phyloP scores from a whole-genome alignment of 2,888 invertebrate genomes.

The Dorcus parallelipipedus region DNA sequence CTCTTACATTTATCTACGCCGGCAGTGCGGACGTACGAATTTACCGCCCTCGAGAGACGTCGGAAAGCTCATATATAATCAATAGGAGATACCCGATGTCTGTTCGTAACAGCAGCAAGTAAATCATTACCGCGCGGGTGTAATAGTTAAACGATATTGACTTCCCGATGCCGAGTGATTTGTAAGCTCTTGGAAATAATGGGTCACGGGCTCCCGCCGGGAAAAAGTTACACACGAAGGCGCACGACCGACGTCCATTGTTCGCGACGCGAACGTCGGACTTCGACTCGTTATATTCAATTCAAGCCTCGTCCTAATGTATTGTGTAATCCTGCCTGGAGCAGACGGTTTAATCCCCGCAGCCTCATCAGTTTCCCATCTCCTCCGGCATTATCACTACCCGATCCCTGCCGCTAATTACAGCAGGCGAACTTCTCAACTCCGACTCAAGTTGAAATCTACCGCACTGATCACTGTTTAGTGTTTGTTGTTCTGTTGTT shows the following conservation, averaged over 20 bases:
- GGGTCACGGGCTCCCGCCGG: not conserved
- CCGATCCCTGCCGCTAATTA: constrained; percentile 46
- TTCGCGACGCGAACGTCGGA: no score
- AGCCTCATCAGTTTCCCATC: constrained; percentile 47
- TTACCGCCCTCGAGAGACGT: constrained; percentile 29
- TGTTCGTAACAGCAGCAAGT: constrained; percentile 39
- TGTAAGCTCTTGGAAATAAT: not conserved
- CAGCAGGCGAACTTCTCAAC: constrained; percentile 39
- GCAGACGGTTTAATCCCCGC: constrained; percentile 40
- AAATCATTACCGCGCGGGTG: constrained; percentile 41
- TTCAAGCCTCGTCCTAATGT: constrained; percentile 27
- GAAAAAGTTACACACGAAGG: not conserved
- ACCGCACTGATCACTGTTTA: constrained; percentile 40
- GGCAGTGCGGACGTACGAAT: constrained; percentile 27
- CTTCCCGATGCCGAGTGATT: constrained; percentile 15
- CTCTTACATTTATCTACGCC: constrained; percentile 10
- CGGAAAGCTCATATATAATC: constrained; percentile 32
- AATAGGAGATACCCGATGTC: constrained; percentile 40
- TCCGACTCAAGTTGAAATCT: constrained; percentile 6
- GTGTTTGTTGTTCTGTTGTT: constrained; percentile 43
- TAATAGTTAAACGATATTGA: constrained; percentile 41
- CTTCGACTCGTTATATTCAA: not conserved
- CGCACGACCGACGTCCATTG: no score
- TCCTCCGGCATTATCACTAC: constrained; percentile 44
- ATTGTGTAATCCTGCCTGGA: constrained; percentile 40